phyloP scores from a whole-genome alignment of 2,113 vertebrate species.

The Cephalophus harveyi region DNA sequence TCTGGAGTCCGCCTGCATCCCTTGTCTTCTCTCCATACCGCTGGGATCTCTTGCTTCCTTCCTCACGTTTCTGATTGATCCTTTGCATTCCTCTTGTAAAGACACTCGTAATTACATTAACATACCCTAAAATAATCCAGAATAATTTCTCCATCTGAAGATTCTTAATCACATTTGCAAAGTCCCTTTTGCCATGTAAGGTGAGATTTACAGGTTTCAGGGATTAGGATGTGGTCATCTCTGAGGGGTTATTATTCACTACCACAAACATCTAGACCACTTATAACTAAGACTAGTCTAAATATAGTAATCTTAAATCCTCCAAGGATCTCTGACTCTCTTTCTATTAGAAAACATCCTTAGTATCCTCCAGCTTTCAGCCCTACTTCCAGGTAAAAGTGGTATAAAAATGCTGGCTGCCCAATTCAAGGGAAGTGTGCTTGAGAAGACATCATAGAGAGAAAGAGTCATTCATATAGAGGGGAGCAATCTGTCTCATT shows the following conservation, averaged over 20 bases:
- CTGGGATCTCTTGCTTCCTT: not conserved
- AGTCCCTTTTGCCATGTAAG: not conserved
- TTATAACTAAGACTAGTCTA: not conserved
- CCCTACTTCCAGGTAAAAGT: not conserved
- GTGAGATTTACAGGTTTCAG: not conserved
- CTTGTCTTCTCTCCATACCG: accelerated
- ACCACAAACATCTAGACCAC: not conserved
- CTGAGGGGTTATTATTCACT: not conserved
- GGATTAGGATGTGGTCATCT: not conserved
- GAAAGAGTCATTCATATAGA: not conserved
- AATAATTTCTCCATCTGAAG: not conserved
- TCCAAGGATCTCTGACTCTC: not conserved
- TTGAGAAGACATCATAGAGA: not conserved
- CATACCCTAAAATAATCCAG: not conserved
- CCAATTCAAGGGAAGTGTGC: not conserved
- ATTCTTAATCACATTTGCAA: not conserved
- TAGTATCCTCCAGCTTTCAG: not conserved
- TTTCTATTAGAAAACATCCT: not conserved
- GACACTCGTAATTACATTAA: not conserved
- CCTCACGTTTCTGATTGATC: not conserved
- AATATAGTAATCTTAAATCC: not conserved
- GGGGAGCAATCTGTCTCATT: not conserved
- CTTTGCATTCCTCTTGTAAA: not conserved
- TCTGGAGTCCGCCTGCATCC: not conserved
- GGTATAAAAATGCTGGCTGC: not conserved